Conservation (phyloP, 2,113 vertebrate genomes). For the Asarcornis scutulata region DNA sequence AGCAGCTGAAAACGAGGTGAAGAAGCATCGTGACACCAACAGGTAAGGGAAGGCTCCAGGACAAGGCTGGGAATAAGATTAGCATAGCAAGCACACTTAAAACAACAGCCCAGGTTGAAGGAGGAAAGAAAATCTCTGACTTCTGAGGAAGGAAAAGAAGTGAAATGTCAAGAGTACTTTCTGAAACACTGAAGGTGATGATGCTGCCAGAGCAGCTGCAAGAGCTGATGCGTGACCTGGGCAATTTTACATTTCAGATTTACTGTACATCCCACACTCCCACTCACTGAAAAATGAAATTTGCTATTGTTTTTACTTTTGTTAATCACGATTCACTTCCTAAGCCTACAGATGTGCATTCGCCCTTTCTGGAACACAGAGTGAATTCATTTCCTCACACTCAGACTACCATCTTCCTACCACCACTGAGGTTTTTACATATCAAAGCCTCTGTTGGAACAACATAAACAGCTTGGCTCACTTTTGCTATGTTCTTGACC, state of each 20-base stretch:
- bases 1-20: background rate
- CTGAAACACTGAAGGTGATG: background rate
- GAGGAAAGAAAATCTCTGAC: background rate
- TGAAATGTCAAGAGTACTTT: background rate
- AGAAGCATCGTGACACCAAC: background rate
- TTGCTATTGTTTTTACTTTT: background rate
- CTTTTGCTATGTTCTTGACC: background rate
- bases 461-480: background rate
- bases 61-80: background rate
- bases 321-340: background rate
- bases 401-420: background rate
- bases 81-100: background rate
- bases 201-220: background rate
- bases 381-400: background rate
- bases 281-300: background rate
- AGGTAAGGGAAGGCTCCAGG: background rate
- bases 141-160: background rate
- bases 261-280: background rate
- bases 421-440: background rate
- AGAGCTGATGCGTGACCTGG: background rate
- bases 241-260: background rate
- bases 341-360: background rate
- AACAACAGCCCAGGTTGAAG: background rate
- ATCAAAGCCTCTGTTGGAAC: background rate
- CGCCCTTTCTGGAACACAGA: background rate